These are phyloP conservation scores for Apodemia hepburni DNA, from an alignment of 2,888 invertebrate genomes.

Conservation along the genomic window DNA sequence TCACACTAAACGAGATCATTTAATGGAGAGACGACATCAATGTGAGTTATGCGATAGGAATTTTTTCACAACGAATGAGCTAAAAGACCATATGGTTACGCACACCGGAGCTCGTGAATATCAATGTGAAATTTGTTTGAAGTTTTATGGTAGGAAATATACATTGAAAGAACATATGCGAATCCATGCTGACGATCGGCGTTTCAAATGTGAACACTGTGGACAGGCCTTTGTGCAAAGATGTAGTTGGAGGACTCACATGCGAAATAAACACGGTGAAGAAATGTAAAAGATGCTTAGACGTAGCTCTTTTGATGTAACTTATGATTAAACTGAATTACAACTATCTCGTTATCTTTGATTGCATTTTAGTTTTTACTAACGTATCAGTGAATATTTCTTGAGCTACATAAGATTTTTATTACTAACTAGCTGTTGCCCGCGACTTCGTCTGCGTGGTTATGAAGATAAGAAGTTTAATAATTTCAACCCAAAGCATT, in stretches of 20 bases:
- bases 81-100: slow-evolving; percentile 49
- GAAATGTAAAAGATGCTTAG: slow-evolving; percentile 33
- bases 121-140: slow-evolving; percentile 53
- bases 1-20: slow-evolving; percentile 33
- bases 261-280: slow-evolving; percentile 43
- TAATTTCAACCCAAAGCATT: too few species aligned
- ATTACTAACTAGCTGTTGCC: too few species aligned
- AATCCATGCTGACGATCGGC: slow-evolving; percentile 40
- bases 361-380: too few species aligned
- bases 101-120: slow-evolving; percentile 43
- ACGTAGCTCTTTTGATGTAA: neutral
- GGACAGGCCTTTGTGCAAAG: slow-evolving; percentile 39
- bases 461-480: too few species aligned
- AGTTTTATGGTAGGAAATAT: slow-evolving; percentile 41
- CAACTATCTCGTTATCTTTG: too few species aligned
- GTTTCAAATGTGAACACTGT: slow-evolving; percentile 40
- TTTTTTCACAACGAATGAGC: slow-evolving; percentile 42
- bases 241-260: slow-evolving; percentile 40
- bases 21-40: slow-evolving; percentile 31
- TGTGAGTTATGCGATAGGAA: slow-evolving; percentile 33
- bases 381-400: too few species aligned
- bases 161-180: slow-evolving; percentile 42
- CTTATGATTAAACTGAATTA: too few species aligned
- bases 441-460: too few species aligned
- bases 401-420: too few species aligned